Base-by-base conservation (phyloP, 1,140 invertebrate genomes). In the Coptotermes formosanus region DNA sequence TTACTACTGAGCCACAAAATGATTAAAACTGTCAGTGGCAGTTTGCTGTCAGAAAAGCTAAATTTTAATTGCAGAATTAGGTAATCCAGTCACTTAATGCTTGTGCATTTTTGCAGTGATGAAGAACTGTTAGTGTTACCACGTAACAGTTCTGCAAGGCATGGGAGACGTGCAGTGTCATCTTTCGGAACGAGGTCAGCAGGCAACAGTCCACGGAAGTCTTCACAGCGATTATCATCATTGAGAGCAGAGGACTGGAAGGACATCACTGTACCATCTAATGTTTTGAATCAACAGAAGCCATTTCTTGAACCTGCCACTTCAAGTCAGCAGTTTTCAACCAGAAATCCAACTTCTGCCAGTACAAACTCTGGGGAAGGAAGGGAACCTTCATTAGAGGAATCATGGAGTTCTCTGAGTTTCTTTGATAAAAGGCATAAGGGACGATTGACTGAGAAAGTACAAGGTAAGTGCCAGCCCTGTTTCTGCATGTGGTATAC, bases 401-500 rank as follows among this genome's bases (percentile, higher is more conserved):
- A 87, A 83, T 87, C 86, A 25, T 87, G 86, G 86, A 85, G 75
- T 82, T 85, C 84, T 23, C 84, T 87, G 12, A 87, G 45, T 64
- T 85, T 85, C 30, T 87, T 87, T 45, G 52, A 87, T 59, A 82
- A 83, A 83, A 82, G 82, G 48, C 86, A 87, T 64, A 85, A 82
- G 32, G 86, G 86, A 38, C 45, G 86, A 55, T 59, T 87, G 16
- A 85, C 44, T 23, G 69, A 83, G 30, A 84, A 83, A 64, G 23
- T 19, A 64, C 64, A 82, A 4, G 64, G 81, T 83, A 48, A 83
- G 45, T 52, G 3, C 83, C 69, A 69, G 19, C 16, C 85, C n/a
- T 88, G 90, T 86, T 92, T 92, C 86, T 89, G 91, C 45, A 96
- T 25, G 23, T 59, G n/a, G 43, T n/a, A 19, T 30, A n/a, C 2